Evolutionary conservation across 1,140 invertebrate genomes (phyloP), one percentile per base, ranked within the genome.

Genomic region (Platyscapa corneri): DNA sequence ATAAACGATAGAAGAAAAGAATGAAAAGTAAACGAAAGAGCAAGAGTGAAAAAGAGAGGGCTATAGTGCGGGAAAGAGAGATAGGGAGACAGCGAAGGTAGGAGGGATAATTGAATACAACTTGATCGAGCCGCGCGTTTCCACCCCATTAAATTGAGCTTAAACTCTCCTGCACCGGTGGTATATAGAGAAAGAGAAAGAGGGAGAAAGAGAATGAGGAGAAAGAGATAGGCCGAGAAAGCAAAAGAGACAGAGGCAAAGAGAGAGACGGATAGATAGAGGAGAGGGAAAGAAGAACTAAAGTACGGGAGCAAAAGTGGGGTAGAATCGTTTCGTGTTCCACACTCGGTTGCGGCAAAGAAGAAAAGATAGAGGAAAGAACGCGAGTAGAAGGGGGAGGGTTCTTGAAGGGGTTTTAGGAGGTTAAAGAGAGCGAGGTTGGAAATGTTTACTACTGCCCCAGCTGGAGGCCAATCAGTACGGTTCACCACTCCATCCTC

Each of bases 81-180:
- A 34, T 42, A 39, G 74, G 84, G 27, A 49, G 74, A 87, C 80
- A 74, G 65, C 87, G 86, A 87, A 84, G 72, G 86, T 88, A 89
- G 91, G 88, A 91, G 91, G 92, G 92, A 93, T 93, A 93, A 93
- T 93, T 93, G 93, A 93, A 93, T 93, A 93, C 92, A 93, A 93
- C 91, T 93, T 93, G 92, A 93, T 93, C 93, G 91, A 91, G 91
- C 91, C 91, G 90, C 90, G 91, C 91, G 90, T 93, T 93, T 93
- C 93, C 91, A 93, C 90, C 91, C 92, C 93, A 93, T 93, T 93
- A 93, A 93, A 93, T 93, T 90, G 90, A 90, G 90, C 92, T 93
- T 92, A 92, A 93, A 92, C 91, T 93, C 89, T 81, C 85, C 88
- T 88, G 87, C 83, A 76, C 85, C 75, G 64, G 77, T 82, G 78